Evolutionary conservation across 2,888 invertebrate genomes (phyloP), one percentile per base, ranked within the genome.

Genomic region (Pelosia muscerda): DNA sequence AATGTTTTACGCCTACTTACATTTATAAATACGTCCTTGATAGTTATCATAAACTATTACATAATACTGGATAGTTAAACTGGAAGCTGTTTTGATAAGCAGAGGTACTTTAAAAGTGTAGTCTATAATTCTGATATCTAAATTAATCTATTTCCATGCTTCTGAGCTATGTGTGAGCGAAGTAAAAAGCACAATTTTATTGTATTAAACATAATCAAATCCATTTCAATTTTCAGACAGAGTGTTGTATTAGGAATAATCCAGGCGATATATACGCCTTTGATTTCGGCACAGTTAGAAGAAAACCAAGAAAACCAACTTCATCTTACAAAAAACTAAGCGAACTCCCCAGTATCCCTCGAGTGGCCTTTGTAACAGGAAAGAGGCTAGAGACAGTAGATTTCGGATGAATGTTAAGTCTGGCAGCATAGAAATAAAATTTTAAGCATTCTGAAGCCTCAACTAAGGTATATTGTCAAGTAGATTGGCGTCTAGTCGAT

Each of bases 381-480:
- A 96, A 94, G 79, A 92, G 92, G 79, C 83, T 96, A 67, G 95
- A 95, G 78, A 96, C 96, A 79, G 90, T 96, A 25, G 95, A 96
- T 71, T 93, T 95, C 76, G 95, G 95, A 66, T 92, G 82, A 85
- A 53, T 54, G 54, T 34, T 42, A 19, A 42, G 42, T 6, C 42
- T 42, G 38, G 42, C 19, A 42, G 42, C 42, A 19, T 42, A 42
- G 19, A 42, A 42, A 15, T 19, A 42, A 61, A 49, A 53, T 26
- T 34, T 3, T 55, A 8, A 31, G 28, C 22, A 62, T 54, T 23
- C 19, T 49, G 31, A 59, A 59, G 59, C 54, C 10, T 54, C 23
- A 22, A 22, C 23, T 23, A 22, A 28, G n/a, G 28, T 28, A 57
- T 19, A 57, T 54, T 54, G 31, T 54, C 31, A 6, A 31, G 54